Percentiles rank a stretch among this genome's conserved stretches.
Conservation (phyloP, 2,888 invertebrate species). For the Ophion costatus region DNA sequence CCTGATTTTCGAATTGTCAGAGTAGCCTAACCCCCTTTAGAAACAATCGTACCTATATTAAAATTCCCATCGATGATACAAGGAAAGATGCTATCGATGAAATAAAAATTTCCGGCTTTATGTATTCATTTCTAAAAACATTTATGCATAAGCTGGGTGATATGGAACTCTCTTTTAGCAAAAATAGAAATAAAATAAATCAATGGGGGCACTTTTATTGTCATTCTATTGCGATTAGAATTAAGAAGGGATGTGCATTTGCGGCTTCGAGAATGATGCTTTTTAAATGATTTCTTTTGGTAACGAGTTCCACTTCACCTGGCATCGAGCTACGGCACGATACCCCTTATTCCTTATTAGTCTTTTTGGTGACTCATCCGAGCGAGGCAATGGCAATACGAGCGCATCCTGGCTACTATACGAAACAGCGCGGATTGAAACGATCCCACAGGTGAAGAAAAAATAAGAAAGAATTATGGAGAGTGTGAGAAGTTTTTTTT, state of each 20-base stretch:
- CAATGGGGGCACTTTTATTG: slow-evolving; percentile 4
- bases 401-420: slow-evolving; percentile 42
- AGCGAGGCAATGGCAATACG: slow-evolving; percentile 23
- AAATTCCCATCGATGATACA: slow-evolving; percentile 11
- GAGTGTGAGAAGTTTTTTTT: slow-evolving; percentile 34
- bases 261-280: neutral
- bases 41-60: too few relatives aligned
- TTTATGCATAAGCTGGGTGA: slow-evolving; percentile 69
- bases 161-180: slow-evolving; percentile 52
- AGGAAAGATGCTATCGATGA: slow-evolving; percentile 9
- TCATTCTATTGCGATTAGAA: neutral
- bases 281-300: neutral
- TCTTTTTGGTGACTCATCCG: slow-evolving; percentile 35
- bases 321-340: slow-evolving; percentile 29
- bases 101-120: slow-evolving; percentile 15
- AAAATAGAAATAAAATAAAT: neutral
- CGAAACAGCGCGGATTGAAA: slow-evolving; percentile 46
- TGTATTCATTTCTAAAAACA: slow-evolving; percentile 34
- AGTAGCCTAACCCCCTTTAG: too few relatives aligned
- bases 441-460: slow-evolving; percentile 55
- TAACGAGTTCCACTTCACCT: slow-evolving; percentile 50
- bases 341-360: slow-evolving; percentile 34
- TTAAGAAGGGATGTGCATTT: neutral
- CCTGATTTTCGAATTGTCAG: too few relatives aligned
- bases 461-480: slow-evolving; percentile 51